Percentiles rank a stretch among this genome's conserved stretches.
phyloP scores from a whole-genome alignment of 2,888 invertebrate genomes.

The Drosophila algonquin region DNA sequence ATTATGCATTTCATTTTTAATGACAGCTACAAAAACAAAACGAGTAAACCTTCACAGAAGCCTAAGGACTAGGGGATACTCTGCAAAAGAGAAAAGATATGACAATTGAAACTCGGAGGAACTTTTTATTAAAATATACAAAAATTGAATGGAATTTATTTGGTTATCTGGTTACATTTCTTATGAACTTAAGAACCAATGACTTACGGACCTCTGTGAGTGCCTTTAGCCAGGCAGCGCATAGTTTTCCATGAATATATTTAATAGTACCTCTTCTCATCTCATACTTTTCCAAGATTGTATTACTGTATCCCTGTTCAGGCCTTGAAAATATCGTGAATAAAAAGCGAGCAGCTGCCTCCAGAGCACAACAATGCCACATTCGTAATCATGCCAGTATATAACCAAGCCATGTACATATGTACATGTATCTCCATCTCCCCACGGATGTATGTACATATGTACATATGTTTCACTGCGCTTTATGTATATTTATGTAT shows the following conservation, averaged over 20 bases:
- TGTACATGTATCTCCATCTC: background rate
- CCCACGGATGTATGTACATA: background rate
- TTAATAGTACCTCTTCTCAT: background rate
- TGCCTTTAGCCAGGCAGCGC: no score
- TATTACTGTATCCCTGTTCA: background rate
- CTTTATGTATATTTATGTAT: background rate
- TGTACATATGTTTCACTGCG: background rate
- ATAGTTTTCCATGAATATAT: background rate
- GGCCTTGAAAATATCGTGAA: no score
- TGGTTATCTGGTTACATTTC: slow-evolving; percentile 1
- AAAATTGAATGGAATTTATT: background rate
- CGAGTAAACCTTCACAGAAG: background rate
- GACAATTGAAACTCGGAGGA: background rate
- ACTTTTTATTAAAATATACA: background rate
- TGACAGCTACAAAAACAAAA: slow-evolving; percentile 7
- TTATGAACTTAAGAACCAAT: background rate
- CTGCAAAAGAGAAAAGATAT: background rate
- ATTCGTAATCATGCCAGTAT: background rate
- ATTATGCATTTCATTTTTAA: slow-evolving; percentile 34
- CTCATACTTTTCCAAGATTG: background rate
- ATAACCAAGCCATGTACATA: background rate
- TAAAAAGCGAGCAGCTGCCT: background rate
- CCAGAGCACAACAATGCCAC: background rate
- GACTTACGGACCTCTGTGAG: no score
- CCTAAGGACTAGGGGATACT: background rate